phyloP scores from a whole-genome alignment of 1,140 invertebrate species.

The Bombus pascuorum region DNA sequence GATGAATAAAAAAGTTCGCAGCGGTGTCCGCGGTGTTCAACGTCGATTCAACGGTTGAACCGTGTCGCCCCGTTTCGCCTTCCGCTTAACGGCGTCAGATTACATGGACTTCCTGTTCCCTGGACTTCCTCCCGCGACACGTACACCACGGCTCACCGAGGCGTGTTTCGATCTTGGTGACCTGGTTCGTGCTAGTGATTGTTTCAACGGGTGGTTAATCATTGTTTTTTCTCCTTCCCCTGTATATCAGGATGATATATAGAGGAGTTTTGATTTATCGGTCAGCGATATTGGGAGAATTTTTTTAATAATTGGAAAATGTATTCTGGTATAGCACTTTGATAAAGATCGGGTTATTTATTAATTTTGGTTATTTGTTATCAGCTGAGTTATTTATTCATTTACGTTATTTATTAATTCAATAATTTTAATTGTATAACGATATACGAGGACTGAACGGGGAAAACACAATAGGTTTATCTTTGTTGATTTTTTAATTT shows the following conservation, averaged over 20 bases:
- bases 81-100: conserved; percentile 16
- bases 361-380: too few species aligned
- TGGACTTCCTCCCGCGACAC: background rate
- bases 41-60: conserved; percentile 31
- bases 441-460: too few species aligned
- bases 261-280: background rate
- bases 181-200: background rate
- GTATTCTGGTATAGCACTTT: background rate
- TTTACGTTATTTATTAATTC: too few species aligned
- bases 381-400: too few species aligned
- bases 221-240: background rate
- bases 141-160: background rate
- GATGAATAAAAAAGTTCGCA: conserved; percentile 58
- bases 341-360: background rate
- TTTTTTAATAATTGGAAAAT: background rate
- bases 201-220: background rate
- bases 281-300: background rate
- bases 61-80: conserved; percentile 9
- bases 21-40: background rate
- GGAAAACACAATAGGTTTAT: too few species aligned
- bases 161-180: background rate
- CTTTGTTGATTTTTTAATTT: too few species aligned
- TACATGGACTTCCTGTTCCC: conserved; percentile 38
- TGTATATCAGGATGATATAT: background rate
- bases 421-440: too few species aligned